Base-by-base conservation (phyloP, 2,888 invertebrate genomes). In the Tipula lateralis region DNA sequence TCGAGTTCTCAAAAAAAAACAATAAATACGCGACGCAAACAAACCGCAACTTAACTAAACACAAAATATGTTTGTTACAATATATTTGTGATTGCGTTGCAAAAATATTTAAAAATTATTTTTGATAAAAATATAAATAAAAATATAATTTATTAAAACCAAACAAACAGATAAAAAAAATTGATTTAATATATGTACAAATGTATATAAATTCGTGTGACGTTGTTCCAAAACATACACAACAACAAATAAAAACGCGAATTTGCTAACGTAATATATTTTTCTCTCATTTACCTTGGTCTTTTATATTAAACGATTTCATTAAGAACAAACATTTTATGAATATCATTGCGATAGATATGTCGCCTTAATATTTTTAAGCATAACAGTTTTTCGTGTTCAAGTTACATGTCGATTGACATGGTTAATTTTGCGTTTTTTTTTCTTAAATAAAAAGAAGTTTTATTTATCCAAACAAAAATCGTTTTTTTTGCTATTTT, bases 41-140 rank as follows among this genome's bases (percentile, higher is more conserved):
- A 66, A 66, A 66, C 66, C 66, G 66, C 66, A 66, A 66, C 66
- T 66, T 66, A 9, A 66, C 66, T 66, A 66, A 24, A 66, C 24
- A 66, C 24, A 66, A 66, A 66, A 19, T 3, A 12, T n/a, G 3
- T n/a, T 44, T 66, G 24, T 66, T 66, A 66, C 24, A 66, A 24
- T 66, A 66, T 66, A 24, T 66, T 19, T 66, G 19, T 66, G 66
- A 66, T 66, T 66, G 66, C 66, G 66, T 66, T 44, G 24, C 24
- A 66, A 66, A 66, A 66, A 24, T 66, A 66, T 66, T 66, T 66
- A 50, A 50, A 19, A 50, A 24, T 24, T 9, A 19, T 9, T 50
- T 66, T 66, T 66, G 66, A 66, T 66, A 66, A 66, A 66, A 66
- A 66, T 66, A 66, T 66, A 66, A 66, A 66, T 66, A 66, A 66